These are phyloP conservation scores for Poeciliopsis retropinna DNA, from an alignment of 2,113 vertebrate species.

Conservation along the genomic window DNA sequence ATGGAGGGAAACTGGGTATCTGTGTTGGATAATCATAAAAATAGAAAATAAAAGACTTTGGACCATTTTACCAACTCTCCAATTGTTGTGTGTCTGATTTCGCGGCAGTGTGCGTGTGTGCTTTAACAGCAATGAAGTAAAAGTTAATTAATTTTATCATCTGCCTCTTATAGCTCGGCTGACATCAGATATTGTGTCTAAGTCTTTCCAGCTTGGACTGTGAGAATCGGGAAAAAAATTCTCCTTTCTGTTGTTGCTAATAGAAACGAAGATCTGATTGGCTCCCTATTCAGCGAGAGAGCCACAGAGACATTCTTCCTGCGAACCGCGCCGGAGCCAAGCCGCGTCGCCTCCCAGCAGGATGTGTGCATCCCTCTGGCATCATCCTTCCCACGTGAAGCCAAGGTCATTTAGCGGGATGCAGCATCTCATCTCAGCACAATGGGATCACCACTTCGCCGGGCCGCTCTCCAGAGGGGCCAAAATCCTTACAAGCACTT, in stretches of 20 bases:
- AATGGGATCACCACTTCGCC: constrained; percentile 46
- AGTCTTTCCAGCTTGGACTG: not conserved
- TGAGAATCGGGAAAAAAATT: not conserved
- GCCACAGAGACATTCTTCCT: constrained; percentile 18
- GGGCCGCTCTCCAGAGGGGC: constrained; percentile 18
- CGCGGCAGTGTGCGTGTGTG: not conserved
- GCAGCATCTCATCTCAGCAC: constrained; percentile 61
- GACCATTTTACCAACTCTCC: not conserved
- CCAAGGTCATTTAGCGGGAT: constrained; percentile 71
- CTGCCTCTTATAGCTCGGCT: not conserved
- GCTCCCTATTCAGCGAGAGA: not conserved
- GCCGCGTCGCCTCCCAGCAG: constrained; percentile 65
- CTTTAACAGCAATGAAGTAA: not conserved
- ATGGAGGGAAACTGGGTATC: not conserved
- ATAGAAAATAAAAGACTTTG: not conserved
- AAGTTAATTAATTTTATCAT: too few species aligned
- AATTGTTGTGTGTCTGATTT: not conserved
- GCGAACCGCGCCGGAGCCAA: constrained; percentile 54
- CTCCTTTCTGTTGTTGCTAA: not conserved
- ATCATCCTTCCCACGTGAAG: constrained; percentile 61
- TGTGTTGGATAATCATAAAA: not conserved
- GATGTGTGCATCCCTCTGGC: constrained; percentile 61
- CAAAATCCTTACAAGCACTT: constrained; percentile 14
- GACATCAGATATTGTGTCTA: not conserved
- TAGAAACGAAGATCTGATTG: not conserved